Base-by-base conservation (phyloP, 2,888 invertebrate genomes). In the Hirtodrosophila duncani region DNA sequence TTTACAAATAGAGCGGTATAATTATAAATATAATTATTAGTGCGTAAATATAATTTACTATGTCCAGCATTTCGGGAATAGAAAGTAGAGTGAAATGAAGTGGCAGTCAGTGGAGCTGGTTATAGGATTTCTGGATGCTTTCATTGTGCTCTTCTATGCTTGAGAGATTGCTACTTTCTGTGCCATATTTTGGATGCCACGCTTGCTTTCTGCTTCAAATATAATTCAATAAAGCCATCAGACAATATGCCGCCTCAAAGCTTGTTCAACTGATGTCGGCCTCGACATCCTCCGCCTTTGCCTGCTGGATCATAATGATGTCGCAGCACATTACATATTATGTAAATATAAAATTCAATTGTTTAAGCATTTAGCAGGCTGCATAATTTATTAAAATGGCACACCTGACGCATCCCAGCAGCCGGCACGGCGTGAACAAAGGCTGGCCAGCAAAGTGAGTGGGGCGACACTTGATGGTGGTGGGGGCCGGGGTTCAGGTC, bases 311-410 rank as follows among this genome's bases (percentile, higher is more conserved):
- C 78, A 77, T 81, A 75, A 75, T 75, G 82, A 81, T 75, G 82
- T 82, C 77, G 68, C 81, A 80, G 78, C 81, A 72, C 71, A 68
- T 69, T 68, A 71, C 74, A 77, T 71, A 84, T 83, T 84, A 85
- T 85, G 84, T 82, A 83, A 84, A 84, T 84, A 74, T 70, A 66
- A 81, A 83, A 83, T 84, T 84, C 82, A 85, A 85, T 84, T 84
- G 80, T 84, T 84, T 84, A 82, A 85, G 79, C 85, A 84, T 85
- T 84, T 83, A 83, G 84, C 74, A 62, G 70, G 72, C 82, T 84
- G 84, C 82, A 84, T 84, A 85, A 85, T 85, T 85, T 85, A 84
- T 85, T 82, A 83, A 82, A 83, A 77, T 71, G 78, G 69, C 75
- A 82, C 85, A 85, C 83, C 84, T 85, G 85, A 67, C 74, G 67